phyloP scores from a whole-genome alignment of 2,888 invertebrate species.

The Polymixis flavicincta region DNA sequence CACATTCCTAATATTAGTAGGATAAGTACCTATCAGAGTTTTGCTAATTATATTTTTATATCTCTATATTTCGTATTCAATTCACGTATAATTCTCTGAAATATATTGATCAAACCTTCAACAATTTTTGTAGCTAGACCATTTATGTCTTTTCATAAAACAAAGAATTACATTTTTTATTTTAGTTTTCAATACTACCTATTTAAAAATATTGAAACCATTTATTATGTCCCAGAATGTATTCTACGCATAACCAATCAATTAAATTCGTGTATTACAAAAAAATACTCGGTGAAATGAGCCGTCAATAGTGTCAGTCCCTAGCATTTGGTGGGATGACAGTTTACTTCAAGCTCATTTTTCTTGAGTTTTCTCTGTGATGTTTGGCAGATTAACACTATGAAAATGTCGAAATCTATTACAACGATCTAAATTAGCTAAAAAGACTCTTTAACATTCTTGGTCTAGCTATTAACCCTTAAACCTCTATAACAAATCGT shows the following conservation, averaged over 20 bases:
- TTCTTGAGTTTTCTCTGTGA: background rate
- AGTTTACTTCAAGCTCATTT: background rate
- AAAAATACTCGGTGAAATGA: too few species aligned
- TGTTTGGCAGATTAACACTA: background rate
- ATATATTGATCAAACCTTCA: constrained; percentile 29
- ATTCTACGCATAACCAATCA: background rate
- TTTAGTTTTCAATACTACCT: too few species aligned
- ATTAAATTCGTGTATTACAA: too few species aligned
- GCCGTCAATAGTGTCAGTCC: background rate
- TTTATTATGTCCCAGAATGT: background rate
- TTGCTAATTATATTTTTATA: background rate
- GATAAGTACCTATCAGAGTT: background rate
- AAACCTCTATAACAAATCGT: constrained; percentile 24
- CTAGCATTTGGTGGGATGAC: background rate
- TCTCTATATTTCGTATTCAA: background rate
- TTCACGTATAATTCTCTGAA: background rate
- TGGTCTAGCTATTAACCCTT: constrained; percentile 34
- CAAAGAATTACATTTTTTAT: background rate
- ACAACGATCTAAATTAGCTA: background rate
- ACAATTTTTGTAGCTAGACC: constrained; percentile 5
- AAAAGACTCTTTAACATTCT: constrained; percentile 1
- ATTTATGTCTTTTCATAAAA: background rate
- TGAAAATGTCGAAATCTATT: background rate
- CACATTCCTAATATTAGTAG: background rate
- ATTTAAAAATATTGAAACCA: background rate